A percentile compares a stretch with the other conserved stretches of the same genome.
Evolutionary conservation across 1,140 invertebrate genomes (phyloP).

Genomic region (Sitobion miscanthi): DNA sequence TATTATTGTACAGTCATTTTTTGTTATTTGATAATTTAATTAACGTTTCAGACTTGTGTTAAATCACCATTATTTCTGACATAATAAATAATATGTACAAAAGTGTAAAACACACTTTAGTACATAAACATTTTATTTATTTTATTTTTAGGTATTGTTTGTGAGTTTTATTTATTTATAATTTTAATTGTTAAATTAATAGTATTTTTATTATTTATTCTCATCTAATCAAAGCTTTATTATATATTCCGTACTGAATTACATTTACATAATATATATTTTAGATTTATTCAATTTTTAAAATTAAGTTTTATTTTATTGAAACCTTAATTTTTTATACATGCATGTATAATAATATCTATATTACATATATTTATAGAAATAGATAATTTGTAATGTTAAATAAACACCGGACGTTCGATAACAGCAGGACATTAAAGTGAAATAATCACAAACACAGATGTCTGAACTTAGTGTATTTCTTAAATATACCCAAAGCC

Average conservation of each 20-base stretch:
- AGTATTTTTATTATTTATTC: constrained; percentile 56
- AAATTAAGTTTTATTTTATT: constrained; percentile 49
- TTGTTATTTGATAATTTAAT: constrained; percentile 45
- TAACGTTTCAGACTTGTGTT: constrained; percentile 5
- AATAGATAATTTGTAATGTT: constrained; percentile 30
- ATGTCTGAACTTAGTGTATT: constrained; percentile 36
- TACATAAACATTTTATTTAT: constrained; percentile 42
- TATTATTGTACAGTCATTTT: constrained; percentile 41
- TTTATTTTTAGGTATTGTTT: constrained; percentile 55
- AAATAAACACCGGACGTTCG: constrained; percentile 18
- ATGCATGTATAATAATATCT: constrained; percentile 56
- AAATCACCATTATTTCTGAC: constrained; percentile 45
- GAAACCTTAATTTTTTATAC: constrained; percentile 31
- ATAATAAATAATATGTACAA: constrained; percentile 47
- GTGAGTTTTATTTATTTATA: constrained; percentile 56
- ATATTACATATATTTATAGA: constrained; percentile 20
- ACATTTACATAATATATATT: constrained; percentile 57
- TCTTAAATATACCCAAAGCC: constrained; percentile 38
- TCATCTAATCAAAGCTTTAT: constrained; percentile 54
- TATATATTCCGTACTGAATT: constrained; percentile 57
- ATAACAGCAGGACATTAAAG: constrained; percentile 46
- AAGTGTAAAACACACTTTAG: constrained; percentile 11
- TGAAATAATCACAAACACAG: constrained; percentile 36
- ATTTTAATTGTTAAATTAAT: constrained; percentile 56
- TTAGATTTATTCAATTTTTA: constrained; percentile 57